Evolutionary conservation across 2,113 vertebrate species (phyloP).

Genomic region (Platanista minor): DNA sequence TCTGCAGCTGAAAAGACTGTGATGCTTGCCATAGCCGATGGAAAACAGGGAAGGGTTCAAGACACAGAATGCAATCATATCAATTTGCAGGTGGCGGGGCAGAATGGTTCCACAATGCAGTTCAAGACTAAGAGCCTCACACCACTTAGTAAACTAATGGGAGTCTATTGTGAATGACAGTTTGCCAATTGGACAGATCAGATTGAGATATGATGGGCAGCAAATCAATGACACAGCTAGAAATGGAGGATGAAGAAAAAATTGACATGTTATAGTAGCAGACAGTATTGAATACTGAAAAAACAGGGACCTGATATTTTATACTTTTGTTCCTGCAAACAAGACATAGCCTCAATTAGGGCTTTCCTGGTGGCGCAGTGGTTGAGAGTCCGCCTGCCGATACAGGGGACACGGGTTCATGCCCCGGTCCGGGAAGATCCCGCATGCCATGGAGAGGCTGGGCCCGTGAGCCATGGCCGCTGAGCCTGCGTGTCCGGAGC

Average conservation of each 20-base stretch:
- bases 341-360: not conserved
- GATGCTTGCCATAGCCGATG: not conserved
- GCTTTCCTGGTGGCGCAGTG: too few species aligned
- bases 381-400: too few species aligned
- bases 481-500: too few species aligned
- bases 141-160: not conserved
- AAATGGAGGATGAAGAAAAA: not conserved
- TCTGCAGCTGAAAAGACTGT: not conserved
- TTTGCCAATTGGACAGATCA: not conserved
- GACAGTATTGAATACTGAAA: not conserved
- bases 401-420: too few species aligned
- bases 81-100: conserved; percentile 89
- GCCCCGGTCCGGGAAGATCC: too few species aligned
- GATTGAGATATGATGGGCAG: not conserved
- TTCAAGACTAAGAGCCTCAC: conserved; percentile 91
- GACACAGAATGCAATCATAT: conserved; percentile 90
- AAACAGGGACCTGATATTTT: not conserved
- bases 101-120: conserved; percentile 88
- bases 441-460: fast-evolving
- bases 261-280: not conserved
- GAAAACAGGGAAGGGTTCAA: conserved; percentile 82
- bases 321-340: not conserved
- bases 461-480: too few species aligned
- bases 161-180: not conserved
- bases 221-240: conserved; percentile 15